Percentiles rank a stretch among this genome's conserved stretches.
Conservation (phyloP, 2,113 vertebrate species). For the Grus americana region DNA sequence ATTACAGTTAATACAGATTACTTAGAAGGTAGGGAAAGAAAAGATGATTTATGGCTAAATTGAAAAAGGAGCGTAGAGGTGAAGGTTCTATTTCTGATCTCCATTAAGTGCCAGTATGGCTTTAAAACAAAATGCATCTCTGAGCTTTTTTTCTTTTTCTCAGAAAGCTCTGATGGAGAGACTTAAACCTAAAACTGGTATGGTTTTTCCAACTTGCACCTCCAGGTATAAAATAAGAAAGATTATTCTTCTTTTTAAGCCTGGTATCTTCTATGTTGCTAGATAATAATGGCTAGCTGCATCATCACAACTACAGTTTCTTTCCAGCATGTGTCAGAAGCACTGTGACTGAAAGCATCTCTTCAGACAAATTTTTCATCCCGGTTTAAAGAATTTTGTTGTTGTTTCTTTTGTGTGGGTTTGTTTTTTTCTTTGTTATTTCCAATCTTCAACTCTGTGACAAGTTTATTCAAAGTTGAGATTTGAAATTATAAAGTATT, state of each 20-base stretch:
- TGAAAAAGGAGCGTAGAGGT: fast-evolving
- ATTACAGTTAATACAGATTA: neutral
- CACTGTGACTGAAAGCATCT: neutral
- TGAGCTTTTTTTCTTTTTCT: neutral
- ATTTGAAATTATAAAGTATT: neutral
- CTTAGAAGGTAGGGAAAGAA: neutral
- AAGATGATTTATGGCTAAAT: neutral
- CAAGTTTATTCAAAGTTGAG: neutral
- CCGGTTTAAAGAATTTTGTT: neutral
- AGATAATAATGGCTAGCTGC: neutral
- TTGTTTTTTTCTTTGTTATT: neutral
- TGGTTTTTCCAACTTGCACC: neutral
- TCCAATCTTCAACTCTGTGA: neutral
- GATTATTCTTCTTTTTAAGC: neutral
- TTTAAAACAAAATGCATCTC: neutral
- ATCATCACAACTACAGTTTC: neutral
- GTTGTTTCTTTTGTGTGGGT: neutral
- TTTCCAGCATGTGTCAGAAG: neutral
- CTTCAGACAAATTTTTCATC: neutral
- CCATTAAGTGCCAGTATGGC: neutral
- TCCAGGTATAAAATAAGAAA: neutral
- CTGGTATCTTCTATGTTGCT: neutral
- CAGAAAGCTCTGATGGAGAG: neutral
- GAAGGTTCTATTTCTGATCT: neutral
- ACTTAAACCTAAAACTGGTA: neutral